Base-by-base conservation (phyloP, 2,797 vertebrate genomes). In the Ateles fusciceps region DNA sequence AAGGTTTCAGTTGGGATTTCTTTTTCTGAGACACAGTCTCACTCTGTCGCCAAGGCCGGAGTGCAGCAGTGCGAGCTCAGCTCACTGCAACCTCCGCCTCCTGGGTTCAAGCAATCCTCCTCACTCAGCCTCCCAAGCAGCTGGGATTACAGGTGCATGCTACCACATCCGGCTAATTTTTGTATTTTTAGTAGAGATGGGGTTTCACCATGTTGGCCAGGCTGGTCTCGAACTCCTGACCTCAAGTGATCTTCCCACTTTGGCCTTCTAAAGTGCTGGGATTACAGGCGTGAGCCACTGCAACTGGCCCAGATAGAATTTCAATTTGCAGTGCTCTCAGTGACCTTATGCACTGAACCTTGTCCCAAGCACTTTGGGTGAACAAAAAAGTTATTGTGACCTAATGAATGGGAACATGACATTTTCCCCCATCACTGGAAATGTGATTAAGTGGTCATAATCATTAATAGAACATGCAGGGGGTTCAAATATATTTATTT, bases 301-400 rank as follows among this genome's bases (percentile, higher is more conserved):
- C 33, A 33, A 17, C 33, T 68, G 64, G 64, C 33, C 33, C 93
- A 92, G 97, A 97, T 96, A 97, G 98, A 98, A 98, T 98, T 98
- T 98, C 97, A 98, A 95, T 98, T 98, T 98, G 97, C 89, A 96
- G 55, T 28, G n/a, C 81, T 94, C 75, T 96, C 97, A 97, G 93
- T 97, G 98, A 98, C 98, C 97, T 98, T 98, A 95, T 64, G 97
- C 97, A 85, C 84, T 98, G 98, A 98, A 98, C 98, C 98, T 98
- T 98, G 97, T 98, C 98, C 97, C 74, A 95, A 81, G 97, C 96
- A 98, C 97, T 97, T 97, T 97, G 79, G 12, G 95, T 91, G 95
- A 98, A 98, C 98, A 98, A 98, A 98, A 98, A 98, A 98, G 98
- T 98, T 98, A 97, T 97, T 98, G 98, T 98, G 98, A 97, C 94